Evolutionary conservation across 2,888 invertebrate genomes (phyloP).

Genomic region (Ophion ventricosus): DNA sequence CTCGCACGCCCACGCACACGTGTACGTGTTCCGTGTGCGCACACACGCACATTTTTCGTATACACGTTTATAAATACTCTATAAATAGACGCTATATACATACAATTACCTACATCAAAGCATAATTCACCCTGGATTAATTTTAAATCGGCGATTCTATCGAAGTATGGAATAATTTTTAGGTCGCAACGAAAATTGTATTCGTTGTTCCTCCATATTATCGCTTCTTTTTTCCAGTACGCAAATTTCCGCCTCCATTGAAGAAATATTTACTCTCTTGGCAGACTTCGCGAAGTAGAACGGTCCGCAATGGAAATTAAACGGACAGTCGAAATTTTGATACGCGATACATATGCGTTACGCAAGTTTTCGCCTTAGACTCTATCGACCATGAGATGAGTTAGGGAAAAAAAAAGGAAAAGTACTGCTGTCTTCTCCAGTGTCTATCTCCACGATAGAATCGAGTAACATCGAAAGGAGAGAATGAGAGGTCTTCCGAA

Average conservation of each 20-base stretch:
- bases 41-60: conserved; percentile 6
- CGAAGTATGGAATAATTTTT: background rate
- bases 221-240: background rate
- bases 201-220: background rate
- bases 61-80: conserved; percentile 7
- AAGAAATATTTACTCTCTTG: no score
- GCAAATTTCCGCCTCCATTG: background rate
- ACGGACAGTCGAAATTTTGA: no score
- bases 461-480: no score
- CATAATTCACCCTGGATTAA: conserved; percentile 14
- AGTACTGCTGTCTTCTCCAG: no score
- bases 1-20: conserved; percentile 27
- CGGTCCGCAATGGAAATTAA: no score
- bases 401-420: no score
- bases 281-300: no score
- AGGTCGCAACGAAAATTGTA: background rate
- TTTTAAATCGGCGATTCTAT: background rate
- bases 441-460: no score
- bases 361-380: no score
- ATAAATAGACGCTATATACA: conserved; percentile 34
- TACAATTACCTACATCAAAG: conserved; percentile 19
- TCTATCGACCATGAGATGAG: no score
- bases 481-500: no score
- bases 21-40: background rate
- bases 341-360: no score